These are phyloP conservation scores for Adelosebastes latens DNA, from an alignment of 2,797 vertebrate genomes.

Conservation along the genomic window DNA sequence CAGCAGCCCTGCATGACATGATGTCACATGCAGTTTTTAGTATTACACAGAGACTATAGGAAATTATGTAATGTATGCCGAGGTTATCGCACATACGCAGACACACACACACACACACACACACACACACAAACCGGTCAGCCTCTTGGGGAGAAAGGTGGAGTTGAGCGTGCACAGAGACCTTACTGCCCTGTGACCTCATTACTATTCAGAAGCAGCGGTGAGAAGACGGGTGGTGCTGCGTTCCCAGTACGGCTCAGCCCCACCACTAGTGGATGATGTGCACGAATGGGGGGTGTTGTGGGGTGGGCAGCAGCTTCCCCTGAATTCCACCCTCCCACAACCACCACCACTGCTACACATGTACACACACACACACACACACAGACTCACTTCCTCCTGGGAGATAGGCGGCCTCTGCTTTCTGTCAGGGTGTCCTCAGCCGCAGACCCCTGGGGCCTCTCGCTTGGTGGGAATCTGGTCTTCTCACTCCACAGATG, in stretches of 20 bases:
- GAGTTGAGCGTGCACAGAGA: conserved; percentile 47
- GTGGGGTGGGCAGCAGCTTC: conserved; percentile 48
- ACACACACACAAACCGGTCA: conserved; percentile 13
- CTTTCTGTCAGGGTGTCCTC: conserved; percentile 90
- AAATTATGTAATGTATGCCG: conserved; percentile 45
- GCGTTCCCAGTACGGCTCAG: conserved; percentile 80
- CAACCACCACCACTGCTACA: not conserved
- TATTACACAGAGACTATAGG: not conserved
- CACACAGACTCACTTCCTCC: conserved; percentile 75
- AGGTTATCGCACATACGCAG: conserved; percentile 34
- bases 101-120: conserved; percentile 18
- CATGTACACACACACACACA: conserved; percentile 44
- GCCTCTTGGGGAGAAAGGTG: conserved; percentile 50
- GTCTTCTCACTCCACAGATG: conserved; percentile 51
- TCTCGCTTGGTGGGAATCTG: conserved; percentile 88
- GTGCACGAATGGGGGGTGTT: conserved; percentile 38
- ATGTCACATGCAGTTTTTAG: conserved; percentile 10
- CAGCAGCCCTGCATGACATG: not conserved
- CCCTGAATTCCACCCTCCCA: conserved; percentile 50
- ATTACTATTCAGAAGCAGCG: conserved; percentile 77
- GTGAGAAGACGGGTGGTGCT: conserved; percentile 80
- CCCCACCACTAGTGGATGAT: conserved; percentile 57
- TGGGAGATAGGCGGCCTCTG: conserved; percentile 89
- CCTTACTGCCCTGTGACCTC: conserved; percentile 68
- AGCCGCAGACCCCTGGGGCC: conserved; percentile 81